phyloP scores from a whole-genome alignment of 2,797 vertebrate genomes.

The Rhinichthys osculus region DNA sequence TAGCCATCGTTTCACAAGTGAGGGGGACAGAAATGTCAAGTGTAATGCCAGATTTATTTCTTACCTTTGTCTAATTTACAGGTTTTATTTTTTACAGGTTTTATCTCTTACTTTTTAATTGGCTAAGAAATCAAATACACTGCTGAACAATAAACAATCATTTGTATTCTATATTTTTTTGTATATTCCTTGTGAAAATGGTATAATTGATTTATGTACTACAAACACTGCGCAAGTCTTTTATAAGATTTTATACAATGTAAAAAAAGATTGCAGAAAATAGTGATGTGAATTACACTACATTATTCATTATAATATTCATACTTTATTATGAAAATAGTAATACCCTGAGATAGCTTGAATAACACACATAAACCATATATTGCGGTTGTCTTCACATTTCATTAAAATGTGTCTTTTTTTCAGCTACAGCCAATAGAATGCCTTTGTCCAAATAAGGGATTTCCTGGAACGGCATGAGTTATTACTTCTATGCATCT shows the following conservation, averaged over 20 bases:
- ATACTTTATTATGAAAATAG: neutral
- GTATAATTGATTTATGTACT: neutral
- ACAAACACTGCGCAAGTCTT: too few species aligned
- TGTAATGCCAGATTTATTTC: neutral
- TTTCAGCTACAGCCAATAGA: neutral
- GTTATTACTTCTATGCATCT: neutral
- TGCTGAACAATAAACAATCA: neutral
- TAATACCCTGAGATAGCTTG: neutral
- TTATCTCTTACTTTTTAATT: neutral
- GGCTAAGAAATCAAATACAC: neutral
- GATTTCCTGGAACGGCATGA: too few species aligned
- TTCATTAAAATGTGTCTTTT: neutral
- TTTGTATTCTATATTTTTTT: neutral
- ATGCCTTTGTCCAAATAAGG: too few species aligned
- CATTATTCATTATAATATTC: neutral
- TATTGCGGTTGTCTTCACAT: neutral
- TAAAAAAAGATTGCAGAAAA: neutral
- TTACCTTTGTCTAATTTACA: neutral
- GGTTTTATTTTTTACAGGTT: too few species aligned
- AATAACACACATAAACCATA: neutral
- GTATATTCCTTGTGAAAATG: neutral
- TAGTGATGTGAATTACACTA: neutral
- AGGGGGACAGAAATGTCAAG: neutral
- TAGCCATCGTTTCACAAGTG: neutral
- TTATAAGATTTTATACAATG: too few species aligned